Base-by-base conservation (phyloP, 2,113 vertebrate genomes). In the Tachuris rubrigastra region DNA sequence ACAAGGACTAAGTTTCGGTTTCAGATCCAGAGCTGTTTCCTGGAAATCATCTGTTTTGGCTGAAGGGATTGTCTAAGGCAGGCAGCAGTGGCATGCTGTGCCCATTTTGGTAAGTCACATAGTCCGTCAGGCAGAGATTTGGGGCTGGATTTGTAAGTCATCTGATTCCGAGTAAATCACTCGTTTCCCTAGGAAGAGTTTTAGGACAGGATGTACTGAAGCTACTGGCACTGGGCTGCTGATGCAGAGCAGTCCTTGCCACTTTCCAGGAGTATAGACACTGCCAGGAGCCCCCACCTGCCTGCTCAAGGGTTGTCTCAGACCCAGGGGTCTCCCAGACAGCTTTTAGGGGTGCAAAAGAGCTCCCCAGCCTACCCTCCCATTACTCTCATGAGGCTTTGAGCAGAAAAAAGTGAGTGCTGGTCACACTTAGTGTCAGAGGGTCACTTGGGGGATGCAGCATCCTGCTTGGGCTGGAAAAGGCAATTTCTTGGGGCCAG, bases 381-480 rank as follows among this genome's bases (percentile, higher is more conserved):
- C 22, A 41, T 7, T 35, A n/a, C 1, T 2, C 5, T 72, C 6
- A 5, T 6, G 12, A 2, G 1, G 2, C 8, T 75, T 18, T 1
- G 2, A 47, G 27, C 14, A 60, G 21, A 10, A 12, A 85, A 59
- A n/a, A 47, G 6, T 2, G 19, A 50, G 20, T 14, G 11, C 63
- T 59, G 33, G 22, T 39, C 2, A 5, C 1, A 5, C 27, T 42
- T 46, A 24, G 16, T 37, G 42, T 52, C 50, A 25, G 16, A 74
- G 30, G 3, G 3, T 66, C 20, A 22, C 28, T 82, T 30, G 33
- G 37, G 13, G 13, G 3, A 33, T 19, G 14, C 16, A 53, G 14
- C 6, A 7, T 8, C 24, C 24, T 12, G 1, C 17, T 65, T 21
- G 13, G 23, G 12, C 12, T 58, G 35, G 25, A 56, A 91, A 86